A percentile compares a stretch with the other conserved stretches of the same genome.
phyloP scores from a whole-genome alignment of 2,113 vertebrate genomes.

The Uropsilus gracilis region DNA sequence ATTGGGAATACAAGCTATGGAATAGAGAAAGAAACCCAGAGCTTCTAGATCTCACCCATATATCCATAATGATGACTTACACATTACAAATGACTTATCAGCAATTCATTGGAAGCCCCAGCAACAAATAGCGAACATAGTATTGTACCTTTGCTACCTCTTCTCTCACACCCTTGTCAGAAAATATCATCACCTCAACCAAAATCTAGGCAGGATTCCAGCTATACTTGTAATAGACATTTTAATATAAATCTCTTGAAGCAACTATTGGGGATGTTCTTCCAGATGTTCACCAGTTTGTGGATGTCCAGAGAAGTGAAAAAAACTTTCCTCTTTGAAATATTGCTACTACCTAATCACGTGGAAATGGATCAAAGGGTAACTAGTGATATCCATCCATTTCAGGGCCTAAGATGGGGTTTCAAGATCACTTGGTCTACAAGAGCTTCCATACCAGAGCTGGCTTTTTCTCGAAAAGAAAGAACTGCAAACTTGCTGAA shows the following conservation, averaged over 20 bases:
- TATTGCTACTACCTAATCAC: neutral
- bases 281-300: neutral
- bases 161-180: neutral
- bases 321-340: neutral
- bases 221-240: neutral
- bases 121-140: neutral
- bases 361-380: neutral
- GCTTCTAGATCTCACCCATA: neutral
- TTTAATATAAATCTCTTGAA: neutral
- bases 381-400: neutral
- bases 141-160: neutral
- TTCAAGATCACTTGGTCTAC: neutral
- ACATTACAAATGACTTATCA: neutral
- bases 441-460: neutral
- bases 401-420: too few species aligned
- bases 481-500: neutral
- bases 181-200: neutral
- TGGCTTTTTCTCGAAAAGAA: neutral
- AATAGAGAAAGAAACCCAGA: neutral
- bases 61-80: too few species aligned
- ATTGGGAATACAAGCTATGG: neutral
- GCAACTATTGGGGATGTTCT: neutral
- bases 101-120: neutral
- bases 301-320: neutral
- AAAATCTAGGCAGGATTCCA: neutral